Percentiles rank a stretch among this genome's conserved stretches.
phyloP scores from a whole-genome alignment of 2,888 invertebrate species.

The Tetrapedia diversipes region DNA sequence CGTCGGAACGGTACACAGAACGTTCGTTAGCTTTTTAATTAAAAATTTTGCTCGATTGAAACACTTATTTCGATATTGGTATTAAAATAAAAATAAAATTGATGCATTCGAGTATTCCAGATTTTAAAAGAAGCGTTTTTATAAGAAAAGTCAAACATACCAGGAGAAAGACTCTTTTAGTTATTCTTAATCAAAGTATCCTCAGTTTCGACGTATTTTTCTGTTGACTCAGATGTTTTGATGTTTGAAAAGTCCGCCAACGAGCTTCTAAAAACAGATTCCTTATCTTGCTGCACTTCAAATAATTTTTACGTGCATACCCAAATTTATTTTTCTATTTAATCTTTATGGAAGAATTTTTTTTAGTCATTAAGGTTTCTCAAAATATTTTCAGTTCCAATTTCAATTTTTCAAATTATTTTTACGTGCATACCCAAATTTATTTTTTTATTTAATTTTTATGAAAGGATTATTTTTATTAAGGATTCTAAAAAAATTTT shows the following conservation, averaged over 20 bases:
- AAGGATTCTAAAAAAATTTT: too few relatives aligned
- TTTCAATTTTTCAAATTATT: too few relatives aligned
- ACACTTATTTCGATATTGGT: too few relatives aligned
- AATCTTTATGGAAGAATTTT: background rate
- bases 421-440: too few relatives aligned
- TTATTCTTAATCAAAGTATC: background rate
- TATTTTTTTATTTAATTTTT: too few relatives aligned
- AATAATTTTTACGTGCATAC: background rate
- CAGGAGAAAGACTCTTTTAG: background rate
- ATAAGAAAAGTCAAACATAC: background rate
- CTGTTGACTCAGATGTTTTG: background rate
- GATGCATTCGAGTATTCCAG: background rate
- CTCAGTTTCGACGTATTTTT: background rate
- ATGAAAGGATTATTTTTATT: too few relatives aligned
- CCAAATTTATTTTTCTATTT: background rate
- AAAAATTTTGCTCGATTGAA: background rate
- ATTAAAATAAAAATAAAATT: too few relatives aligned
- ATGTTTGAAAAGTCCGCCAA: background rate
- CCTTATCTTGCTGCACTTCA: background rate
- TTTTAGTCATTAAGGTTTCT: too few relatives aligned
- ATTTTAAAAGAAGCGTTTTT: too few relatives aligned
- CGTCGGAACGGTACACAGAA: background rate
- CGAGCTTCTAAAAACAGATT: conserved; percentile 7
- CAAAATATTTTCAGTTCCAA: too few relatives aligned
- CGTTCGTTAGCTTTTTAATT: background rate